Conservation (phyloP, 1,140 invertebrate species). For the Caerostris extrusa region DNA sequence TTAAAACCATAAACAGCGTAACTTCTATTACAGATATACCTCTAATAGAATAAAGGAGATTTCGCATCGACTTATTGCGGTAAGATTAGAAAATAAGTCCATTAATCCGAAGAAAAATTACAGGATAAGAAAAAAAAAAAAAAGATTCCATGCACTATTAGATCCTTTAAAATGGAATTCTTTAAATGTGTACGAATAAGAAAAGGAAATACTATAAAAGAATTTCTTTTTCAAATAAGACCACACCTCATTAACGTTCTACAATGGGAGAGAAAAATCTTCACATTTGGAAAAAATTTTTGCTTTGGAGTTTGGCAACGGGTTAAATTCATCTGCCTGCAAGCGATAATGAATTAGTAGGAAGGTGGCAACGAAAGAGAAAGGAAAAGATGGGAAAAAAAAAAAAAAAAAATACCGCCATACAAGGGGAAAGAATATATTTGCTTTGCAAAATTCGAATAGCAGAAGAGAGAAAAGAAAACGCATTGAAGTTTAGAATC, state of each 20-base stretch:
- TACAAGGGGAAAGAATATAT: constrained; percentile 28
- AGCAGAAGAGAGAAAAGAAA: background rate
- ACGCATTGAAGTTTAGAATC: background rate
- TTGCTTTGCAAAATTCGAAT: constrained; percentile 27
- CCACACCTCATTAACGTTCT: constrained; percentile 9
- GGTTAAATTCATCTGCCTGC: background rate
- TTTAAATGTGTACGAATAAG: background rate
- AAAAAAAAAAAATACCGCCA: background rate
- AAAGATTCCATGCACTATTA: constrained; percentile 29
- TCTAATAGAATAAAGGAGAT: background rate
- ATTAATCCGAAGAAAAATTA: constrained; percentile 10
- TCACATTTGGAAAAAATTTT: background rate
- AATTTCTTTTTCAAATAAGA: background rate
- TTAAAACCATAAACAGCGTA: background rate
- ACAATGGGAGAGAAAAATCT: constrained; percentile 9
- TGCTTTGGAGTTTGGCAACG: constrained; percentile 25
- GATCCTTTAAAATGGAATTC: background rate
- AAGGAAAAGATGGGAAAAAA: background rate
- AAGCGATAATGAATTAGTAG: constrained; percentile 52
- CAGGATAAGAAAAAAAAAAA: constrained; percentile 20
- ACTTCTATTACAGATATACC: background rate
- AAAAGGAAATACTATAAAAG: background rate
- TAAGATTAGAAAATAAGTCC: background rate
- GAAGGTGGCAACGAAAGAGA: background rate
- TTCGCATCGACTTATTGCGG: background rate